These are phyloP conservation scores for Setophaga coronata DNA, from an alignment of 2,113 vertebrate genomes.

Conservation along the genomic window DNA sequence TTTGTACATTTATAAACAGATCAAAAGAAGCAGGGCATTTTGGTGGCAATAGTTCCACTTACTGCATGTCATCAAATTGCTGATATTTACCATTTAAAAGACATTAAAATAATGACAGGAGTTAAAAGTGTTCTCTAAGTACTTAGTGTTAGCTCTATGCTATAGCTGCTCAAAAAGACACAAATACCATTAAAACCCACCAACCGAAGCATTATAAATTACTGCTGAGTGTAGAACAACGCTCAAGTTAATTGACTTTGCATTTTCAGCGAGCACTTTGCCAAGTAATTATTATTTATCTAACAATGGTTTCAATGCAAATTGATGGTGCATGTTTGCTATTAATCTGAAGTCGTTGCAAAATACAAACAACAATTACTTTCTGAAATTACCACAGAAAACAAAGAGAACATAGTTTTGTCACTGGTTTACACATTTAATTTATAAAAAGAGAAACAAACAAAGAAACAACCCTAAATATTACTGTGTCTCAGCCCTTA, in stretches of 20 bases:
- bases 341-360: conserved; percentile 20
- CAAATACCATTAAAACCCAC: conserved; percentile 25
- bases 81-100: conserved; percentile 20
- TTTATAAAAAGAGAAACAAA: background rate
- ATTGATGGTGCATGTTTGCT: conserved; percentile 29
- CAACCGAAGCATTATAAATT: conserved; percentile 18
- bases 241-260: conserved; percentile 57
- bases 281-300: conserved; percentile 55
- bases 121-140: background rate
- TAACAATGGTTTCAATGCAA: conserved; percentile 28
- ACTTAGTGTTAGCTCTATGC: background rate
- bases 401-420: conserved; percentile 3
- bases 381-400: conserved; percentile 21
- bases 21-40: background rate
- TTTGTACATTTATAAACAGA: background rate
- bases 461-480: background rate
- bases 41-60: background rate
- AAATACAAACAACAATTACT: conserved; percentile 43
- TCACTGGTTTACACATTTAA: background rate
- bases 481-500: background rate
- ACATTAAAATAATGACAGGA: background rate
- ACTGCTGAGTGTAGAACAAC: conserved; percentile 33
- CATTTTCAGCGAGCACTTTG: conserved; percentile 33
- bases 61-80: background rate
- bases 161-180: conserved; percentile 22